A percentile compares a stretch with the other conserved stretches of the same genome.
phyloP scores from a whole-genome alignment of 2,797 vertebrate species.

The Tragopan temminckii region DNA sequence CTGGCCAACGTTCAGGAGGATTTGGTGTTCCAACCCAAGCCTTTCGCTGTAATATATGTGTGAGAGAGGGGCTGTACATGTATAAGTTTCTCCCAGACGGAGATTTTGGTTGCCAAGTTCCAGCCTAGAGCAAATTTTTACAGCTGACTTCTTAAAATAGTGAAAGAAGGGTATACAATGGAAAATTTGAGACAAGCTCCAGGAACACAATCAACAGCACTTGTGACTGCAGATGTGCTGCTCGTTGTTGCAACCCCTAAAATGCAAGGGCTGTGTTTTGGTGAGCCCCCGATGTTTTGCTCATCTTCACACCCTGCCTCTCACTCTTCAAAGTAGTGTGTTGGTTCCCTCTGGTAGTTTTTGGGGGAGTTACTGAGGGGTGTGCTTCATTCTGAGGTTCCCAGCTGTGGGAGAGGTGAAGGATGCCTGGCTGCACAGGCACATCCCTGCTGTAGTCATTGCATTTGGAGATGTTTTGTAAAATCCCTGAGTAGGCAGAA shows the following conservation, averaged over 20 bases:
- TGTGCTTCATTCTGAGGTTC: rapidly evolving
- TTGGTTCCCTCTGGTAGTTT: neutral
- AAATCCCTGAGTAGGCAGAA: neutral
- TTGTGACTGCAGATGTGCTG: neutral
- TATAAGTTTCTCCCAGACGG: constrained; percentile 42
- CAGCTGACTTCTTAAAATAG: constrained; percentile 64
- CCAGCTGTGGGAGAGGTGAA: neutral
- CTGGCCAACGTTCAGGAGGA: constrained; percentile 9
- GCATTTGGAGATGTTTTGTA: neutral
- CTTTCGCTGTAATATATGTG: neutral
- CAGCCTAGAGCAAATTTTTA: constrained; percentile 61
- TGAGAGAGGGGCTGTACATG: constrained; percentile 5
- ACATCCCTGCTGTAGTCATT: neutral
- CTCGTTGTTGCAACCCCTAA: neutral
- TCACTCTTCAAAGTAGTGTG: neutral
- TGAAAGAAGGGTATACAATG: constrained; percentile 44
- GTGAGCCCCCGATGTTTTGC: rapidly evolving
- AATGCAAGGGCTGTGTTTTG: neutral
- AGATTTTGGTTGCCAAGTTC: constrained; percentile 46
- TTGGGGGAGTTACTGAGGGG: neutral
- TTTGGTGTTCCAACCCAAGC: constrained; percentile 46
- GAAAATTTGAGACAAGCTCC: constrained; percentile 36
- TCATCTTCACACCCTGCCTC: neutral
- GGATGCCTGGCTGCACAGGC: neutral
- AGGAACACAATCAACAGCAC: neutral